Conservation (phyloP, 2,113 vertebrate species). For the Scytalopus superciliaris region DNA sequence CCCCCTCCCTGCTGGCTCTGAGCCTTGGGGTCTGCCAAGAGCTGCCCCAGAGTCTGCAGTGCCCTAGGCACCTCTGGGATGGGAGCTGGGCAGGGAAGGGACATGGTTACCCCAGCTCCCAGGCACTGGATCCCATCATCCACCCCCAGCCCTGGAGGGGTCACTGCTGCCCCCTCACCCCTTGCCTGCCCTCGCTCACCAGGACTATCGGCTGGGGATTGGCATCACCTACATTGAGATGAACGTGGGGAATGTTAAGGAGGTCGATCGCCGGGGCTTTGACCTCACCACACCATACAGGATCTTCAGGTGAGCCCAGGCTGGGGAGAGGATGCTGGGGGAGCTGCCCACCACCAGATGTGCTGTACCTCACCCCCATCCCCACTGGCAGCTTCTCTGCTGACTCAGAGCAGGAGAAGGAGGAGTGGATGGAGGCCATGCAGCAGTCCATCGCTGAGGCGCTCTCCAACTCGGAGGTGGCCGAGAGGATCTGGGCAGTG, state of each 20-base stretch:
- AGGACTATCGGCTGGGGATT: constrained; percentile 87
- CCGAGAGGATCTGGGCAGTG: constrained; percentile 82
- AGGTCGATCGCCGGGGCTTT: constrained; percentile 83
- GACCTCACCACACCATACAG: constrained; percentile 94
- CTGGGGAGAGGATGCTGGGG: no score
- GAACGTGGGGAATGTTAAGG: constrained; percentile 93
- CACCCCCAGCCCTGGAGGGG: neutral
- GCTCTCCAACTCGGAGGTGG: constrained; percentile 89
- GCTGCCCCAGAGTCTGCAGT: neutral
- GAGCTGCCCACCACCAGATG: neutral
- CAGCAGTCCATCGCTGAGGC: constrained; percentile 82
- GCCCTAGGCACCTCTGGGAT: neutral
- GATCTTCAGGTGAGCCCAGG: constrained; percentile 82
- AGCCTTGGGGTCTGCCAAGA: neutral
- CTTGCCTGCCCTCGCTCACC: neutral
- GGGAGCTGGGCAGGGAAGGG: neutral
- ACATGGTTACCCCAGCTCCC: neutral
- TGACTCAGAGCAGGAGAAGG: constrained; percentile 85
- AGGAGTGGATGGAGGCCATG: constrained; percentile 91
- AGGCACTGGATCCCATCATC: neutral
- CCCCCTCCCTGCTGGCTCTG: neutral
- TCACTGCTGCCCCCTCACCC: neutral
- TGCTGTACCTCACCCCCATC: neutral
- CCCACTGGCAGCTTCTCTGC: constrained; percentile 79
- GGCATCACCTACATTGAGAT: constrained; percentile 94